Percentiles rank a stretch among this genome's conserved stretches.
Evolutionary conservation across 2,113 vertebrate species (phyloP).

Genomic region (Apodemus speciosus): DNA sequence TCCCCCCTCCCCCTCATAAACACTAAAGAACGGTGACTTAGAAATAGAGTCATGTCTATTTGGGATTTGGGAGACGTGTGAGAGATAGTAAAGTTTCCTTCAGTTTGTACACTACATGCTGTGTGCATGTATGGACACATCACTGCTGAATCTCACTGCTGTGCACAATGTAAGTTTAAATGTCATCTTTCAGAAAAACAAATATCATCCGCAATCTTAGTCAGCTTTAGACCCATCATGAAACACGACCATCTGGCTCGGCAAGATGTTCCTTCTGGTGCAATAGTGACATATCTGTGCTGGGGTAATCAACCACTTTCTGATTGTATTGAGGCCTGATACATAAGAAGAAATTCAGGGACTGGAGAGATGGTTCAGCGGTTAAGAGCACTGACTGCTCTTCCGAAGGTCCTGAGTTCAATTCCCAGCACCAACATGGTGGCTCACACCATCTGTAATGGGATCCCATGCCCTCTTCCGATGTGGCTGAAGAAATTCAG

Average conservation of each 20-base stretch:
- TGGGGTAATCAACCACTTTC: background rate
- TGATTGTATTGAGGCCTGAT: background rate
- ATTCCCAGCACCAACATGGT: no score
- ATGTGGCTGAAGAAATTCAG: no score
- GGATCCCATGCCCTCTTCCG: no score
- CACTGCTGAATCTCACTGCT: background rate
- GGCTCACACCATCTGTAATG: no score
- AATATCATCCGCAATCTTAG: background rate
- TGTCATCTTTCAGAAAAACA: background rate
- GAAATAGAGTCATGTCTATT: background rate
- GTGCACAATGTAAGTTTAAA: background rate
- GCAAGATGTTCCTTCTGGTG: background rate
- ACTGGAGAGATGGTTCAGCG: no score
- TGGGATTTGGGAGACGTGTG: background rate
- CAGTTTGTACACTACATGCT: background rate
- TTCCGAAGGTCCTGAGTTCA: no score
- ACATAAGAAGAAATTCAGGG: background rate
- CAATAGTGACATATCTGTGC: background rate
- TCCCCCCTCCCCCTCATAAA: background rate
- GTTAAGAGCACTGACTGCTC: no score
- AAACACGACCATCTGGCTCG: background rate
- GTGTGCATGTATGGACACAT: background rate
- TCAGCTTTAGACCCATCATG: background rate
- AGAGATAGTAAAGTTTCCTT: background rate
- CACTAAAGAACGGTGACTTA: background rate